Conservation (phyloP, 2,113 vertebrate genomes). For the Prochilodus magdalenae region DNA sequence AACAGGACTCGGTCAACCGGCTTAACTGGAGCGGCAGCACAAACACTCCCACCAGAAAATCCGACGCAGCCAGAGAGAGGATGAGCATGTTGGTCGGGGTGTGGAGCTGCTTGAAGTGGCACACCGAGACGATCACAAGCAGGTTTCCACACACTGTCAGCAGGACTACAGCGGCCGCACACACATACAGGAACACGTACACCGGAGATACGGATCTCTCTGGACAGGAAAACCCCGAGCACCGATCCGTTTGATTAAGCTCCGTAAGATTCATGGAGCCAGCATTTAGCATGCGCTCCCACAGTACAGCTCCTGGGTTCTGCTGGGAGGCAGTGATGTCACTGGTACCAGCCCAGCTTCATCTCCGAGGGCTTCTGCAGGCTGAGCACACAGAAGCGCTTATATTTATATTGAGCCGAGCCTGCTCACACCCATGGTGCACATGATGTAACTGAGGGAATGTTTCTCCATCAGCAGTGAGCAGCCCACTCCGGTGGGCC, state of each 20-base stretch:
- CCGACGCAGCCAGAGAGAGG: not conserved
- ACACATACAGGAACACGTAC: conserved; percentile 50
- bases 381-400: not conserved
- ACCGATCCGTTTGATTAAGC: conserved; percentile 3
- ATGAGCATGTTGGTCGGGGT: conserved; percentile 38
- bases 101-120: conserved; percentile 59
- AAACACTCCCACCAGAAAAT: conserved; percentile 49
- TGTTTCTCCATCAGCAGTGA: not conserved
- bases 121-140: conserved; percentile 56
- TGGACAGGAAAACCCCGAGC: not conserved
- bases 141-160: conserved; percentile 57
- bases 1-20: conserved; percentile 37
- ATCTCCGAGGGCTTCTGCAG: not conserved
- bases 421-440: not conserved
- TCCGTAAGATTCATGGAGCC: conserved; percentile 3
- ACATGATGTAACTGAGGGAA: not conserved
- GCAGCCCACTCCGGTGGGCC: not conserved
- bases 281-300: not conserved
- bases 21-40: conserved; percentile 77
- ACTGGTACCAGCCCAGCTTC: not conserved
- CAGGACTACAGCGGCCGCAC: conserved; percentile 44
- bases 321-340: not conserved
- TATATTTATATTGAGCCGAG: not conserved
- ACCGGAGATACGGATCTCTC: not conserved
- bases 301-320: not conserved